Percentiles rank a stretch among this genome's conserved stretches.
Conservation (phyloP, 35 echinoderm and acorn worm genomes). For the Apostichopus californicus region DNA sequence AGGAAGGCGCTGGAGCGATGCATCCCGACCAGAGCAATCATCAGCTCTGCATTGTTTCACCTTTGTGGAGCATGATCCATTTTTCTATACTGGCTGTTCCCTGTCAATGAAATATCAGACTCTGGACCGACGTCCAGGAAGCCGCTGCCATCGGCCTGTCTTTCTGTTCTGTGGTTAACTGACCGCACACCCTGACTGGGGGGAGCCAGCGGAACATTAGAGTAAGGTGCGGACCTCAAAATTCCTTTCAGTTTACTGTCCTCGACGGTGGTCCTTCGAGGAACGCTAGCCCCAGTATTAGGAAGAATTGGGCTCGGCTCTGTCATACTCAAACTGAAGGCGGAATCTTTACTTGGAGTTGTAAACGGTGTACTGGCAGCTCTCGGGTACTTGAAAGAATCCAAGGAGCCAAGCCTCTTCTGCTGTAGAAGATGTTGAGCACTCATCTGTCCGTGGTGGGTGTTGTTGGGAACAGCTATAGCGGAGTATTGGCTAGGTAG, state of each 20-base stretch:
- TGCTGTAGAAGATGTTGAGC: constrained; percentile 7
- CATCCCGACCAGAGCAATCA: too few relatives aligned
- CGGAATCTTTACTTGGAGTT: constrained; percentile 84
- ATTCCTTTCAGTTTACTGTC: constrained; percentile 41
- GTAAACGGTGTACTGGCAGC: constrained; percentile 89
- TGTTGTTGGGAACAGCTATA: background rate
- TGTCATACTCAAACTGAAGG: constrained; percentile 62
- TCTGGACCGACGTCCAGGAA: background rate
- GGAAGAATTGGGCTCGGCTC: constrained; percentile 55
- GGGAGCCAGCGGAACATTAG: background rate
- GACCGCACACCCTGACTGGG: background rate
- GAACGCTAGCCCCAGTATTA: background rate
- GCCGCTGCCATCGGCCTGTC: background rate
- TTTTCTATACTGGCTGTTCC: background rate
- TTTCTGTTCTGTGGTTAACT: background rate
- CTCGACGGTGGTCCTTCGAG: background rate
- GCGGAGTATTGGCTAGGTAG: constrained; percentile 32
- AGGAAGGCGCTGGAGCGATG: background rate
- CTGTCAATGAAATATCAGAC: background rate
- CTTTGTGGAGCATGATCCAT: background rate
- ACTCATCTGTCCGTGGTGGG: constrained; percentile 35
- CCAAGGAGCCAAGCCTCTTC: constrained; percentile 32
- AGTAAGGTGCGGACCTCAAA: constrained; percentile 25
- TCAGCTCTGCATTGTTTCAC: background rate
- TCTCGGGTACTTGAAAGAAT: constrained; percentile 54